Conservation (phyloP, 2,888 invertebrate genomes). For the Therioaphis trifolii region DNA sequence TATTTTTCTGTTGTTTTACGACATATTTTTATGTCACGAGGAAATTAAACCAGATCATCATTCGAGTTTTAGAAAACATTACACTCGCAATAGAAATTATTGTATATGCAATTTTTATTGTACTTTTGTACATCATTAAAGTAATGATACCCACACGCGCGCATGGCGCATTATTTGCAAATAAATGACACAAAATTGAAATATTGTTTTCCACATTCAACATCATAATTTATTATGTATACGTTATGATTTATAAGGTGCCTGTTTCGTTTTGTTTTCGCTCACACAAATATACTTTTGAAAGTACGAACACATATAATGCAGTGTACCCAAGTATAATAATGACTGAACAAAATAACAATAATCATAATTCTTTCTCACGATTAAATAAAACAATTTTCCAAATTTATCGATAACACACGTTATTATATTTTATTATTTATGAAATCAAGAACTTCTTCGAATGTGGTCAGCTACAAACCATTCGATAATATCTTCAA, state of each 20-base stretch:
- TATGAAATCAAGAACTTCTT: neutral
- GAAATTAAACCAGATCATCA: conserved; percentile 40
- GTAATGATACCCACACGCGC: neutral
- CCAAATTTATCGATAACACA: neutral
- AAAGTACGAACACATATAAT: too few species aligned
- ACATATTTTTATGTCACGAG: conserved; percentile 39
- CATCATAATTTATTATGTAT: too few species aligned
- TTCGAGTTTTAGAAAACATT: conserved; percentile 16
- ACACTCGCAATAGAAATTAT: neutral
- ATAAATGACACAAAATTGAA: neutral
- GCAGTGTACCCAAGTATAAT: too few species aligned
- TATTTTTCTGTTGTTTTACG: neutral
- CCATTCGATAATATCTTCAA: neutral
- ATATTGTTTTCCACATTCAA: neutral
- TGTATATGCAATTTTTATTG: neutral
- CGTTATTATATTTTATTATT: neutral
- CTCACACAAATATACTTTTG: too few species aligned
- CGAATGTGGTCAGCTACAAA: neutral
- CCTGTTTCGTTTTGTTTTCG: too few species aligned
- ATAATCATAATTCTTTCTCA: neutral
- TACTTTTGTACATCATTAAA: conserved; percentile 5
- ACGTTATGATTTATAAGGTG: too few species aligned
- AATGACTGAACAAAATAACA: too few species aligned
- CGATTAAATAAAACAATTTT: neutral
- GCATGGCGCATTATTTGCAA: neutral